Evolutionary conservation across 2,888 invertebrate species (phyloP).

Genomic region (Trachelus troglodyta): DNA sequence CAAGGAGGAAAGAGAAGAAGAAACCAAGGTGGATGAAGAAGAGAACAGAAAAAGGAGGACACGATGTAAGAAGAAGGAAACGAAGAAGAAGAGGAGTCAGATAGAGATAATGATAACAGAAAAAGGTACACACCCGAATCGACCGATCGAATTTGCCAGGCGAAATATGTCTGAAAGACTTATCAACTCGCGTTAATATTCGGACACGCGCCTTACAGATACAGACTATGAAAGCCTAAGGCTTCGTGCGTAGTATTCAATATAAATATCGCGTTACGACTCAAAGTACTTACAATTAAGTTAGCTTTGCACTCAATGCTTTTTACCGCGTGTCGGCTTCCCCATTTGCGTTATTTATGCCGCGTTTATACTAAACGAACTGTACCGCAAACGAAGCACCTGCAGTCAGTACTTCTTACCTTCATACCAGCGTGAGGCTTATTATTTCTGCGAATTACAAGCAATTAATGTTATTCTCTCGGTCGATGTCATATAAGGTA

Average conservation of each 20-base stretch:
- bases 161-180: neutral
- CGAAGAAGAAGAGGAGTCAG: neutral
- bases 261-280: conserved; percentile 38
- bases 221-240: neutral
- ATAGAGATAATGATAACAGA: neutral
- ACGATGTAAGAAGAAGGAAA: neutral
- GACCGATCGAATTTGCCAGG: neutral
- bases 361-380: conserved; percentile 25
- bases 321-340: conserved; percentile 38
- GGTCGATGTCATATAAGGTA: neutral
- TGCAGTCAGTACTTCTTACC: conserved; percentile 39
- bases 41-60: neutral
- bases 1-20: neutral
- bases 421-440: conserved; percentile 36
- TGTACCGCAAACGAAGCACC: conserved; percentile 31
- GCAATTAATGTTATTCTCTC: conserved; percentile 44
- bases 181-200: neutral
- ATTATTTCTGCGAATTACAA: conserved; percentile 51
- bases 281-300: conserved; percentile 41
- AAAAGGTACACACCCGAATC: neutral
- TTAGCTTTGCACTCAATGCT: conserved; percentile 26
- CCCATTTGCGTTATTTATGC: conserved; percentile 37
- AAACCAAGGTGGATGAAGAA: neutral
- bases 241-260: conserved; percentile 27
- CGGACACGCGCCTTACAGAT: neutral